phyloP scores from a whole-genome alignment of 2,113 vertebrate genomes.

The Microtus richardsoni region DNA sequence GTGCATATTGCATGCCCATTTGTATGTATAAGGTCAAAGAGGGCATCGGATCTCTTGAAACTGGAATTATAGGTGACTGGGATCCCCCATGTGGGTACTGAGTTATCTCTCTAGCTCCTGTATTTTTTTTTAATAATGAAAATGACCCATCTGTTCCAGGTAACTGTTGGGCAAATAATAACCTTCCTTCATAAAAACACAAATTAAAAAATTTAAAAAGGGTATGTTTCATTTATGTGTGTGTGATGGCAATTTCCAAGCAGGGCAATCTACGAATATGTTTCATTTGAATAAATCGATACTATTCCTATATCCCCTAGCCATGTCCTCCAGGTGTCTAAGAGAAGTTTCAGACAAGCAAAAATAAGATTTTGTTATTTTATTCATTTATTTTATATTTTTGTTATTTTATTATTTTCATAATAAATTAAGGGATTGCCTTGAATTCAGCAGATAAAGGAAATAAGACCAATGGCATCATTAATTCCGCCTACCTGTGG shows the following conservation, averaged over 20 bases:
- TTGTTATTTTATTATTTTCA: background rate
- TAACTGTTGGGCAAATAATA: slow-evolving; percentile 89
- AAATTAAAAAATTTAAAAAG: background rate
- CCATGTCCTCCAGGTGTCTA: background rate
- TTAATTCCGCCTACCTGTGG: background rate
- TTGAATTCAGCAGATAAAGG: background rate
- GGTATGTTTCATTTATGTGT: background rate
- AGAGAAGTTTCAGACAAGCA: background rate
- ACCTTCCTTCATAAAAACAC: slow-evolving; percentile 87
- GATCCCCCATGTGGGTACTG: background rate
- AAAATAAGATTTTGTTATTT: background rate
- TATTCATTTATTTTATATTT: background rate
- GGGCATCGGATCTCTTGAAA: background rate
- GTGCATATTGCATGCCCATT: fast-evolving
- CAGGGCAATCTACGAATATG: background rate
- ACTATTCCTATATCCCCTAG: background rate
- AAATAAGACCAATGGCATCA: background rate
- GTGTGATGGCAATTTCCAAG: background rate
- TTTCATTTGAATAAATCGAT: background rate
- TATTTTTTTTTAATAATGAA: slow-evolving; percentile 87
- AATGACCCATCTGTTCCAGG: slow-evolving; percentile 88
- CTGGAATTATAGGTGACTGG: background rate
- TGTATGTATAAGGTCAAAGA: background rate
- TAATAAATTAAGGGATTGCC: background rate
- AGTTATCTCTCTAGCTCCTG: background rate